Evolutionary conservation across 2,113 vertebrate genomes (phyloP).

Genomic region (Sus scrofa): DNA sequence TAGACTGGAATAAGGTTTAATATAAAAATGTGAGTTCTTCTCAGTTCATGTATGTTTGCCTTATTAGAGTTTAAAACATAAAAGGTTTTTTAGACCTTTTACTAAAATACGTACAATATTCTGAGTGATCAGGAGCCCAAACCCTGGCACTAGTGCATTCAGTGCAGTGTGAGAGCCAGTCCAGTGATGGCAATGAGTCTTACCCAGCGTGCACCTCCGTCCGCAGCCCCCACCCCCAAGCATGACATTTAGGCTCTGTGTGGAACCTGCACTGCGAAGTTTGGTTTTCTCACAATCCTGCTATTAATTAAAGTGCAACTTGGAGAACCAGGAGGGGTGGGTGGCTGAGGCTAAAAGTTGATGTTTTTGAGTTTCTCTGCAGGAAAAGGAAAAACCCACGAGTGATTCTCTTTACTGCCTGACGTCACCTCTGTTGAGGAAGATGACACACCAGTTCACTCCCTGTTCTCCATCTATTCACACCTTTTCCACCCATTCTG

Average conservation of each 20-base stretch:
- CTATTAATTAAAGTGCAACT: background rate
- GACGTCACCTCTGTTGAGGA: background rate
- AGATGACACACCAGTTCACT: background rate
- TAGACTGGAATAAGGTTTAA: background rate
- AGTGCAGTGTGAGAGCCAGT: no score
- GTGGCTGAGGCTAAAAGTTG: background rate
- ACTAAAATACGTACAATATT: background rate
- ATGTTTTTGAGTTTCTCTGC: background rate
- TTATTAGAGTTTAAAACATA: background rate
- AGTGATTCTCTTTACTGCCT: background rate
- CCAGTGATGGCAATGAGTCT: background rate
- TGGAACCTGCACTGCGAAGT: background rate
- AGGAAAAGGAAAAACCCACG: background rate
- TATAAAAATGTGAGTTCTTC: background rate
- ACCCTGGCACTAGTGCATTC: background rate
- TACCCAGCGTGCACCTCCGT: no score
- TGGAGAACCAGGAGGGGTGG: background rate
- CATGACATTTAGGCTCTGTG: background rate
- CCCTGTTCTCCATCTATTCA: background rate
- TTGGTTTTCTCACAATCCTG: background rate
- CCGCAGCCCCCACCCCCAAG: background rate
- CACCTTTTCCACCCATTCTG: background rate
- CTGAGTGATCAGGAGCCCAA: background rate
- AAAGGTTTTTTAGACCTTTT: background rate
- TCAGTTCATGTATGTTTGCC: background rate